A percentile compares a stretch with the other conserved stretches of the same genome.
phyloP scores from a whole-genome alignment of 2,113 vertebrate genomes.

The Carassius carassius region DNA sequence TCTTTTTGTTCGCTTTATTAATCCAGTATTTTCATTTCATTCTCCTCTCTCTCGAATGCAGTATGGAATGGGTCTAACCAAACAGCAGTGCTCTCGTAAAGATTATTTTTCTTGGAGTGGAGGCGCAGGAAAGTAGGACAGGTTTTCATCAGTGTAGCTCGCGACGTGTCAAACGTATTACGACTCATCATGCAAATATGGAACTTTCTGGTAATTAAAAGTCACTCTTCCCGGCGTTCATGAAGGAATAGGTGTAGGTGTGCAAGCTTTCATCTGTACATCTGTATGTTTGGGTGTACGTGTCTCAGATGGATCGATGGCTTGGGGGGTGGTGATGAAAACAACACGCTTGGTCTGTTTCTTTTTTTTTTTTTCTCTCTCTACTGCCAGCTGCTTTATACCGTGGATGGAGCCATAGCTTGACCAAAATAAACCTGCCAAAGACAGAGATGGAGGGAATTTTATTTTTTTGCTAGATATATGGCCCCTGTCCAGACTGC shows the following conservation, averaged over 20 bases:
- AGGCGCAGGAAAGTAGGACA: constrained; percentile 55
- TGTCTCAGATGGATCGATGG: constrained; percentile 40
- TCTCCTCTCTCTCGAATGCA: constrained; percentile 45
- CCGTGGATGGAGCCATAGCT: constrained; percentile 63
- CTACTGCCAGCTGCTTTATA: constrained; percentile 67
- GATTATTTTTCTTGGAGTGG: constrained; percentile 67
- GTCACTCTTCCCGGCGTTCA: constrained; percentile 29
- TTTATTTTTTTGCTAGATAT: constrained; percentile 37
- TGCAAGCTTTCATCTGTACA: constrained; percentile 68
- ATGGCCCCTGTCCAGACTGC: constrained; percentile 72
- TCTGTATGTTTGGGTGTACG: constrained; percentile 52
- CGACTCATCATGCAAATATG: constrained; percentile 45
- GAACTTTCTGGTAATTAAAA: constrained; percentile 55
- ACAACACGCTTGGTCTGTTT: constrained; percentile 62
- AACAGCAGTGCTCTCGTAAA: constrained; percentile 61
- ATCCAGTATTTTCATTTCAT: constrained; percentile 53
- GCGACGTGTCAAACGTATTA: constrained; percentile 47
- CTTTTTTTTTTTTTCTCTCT: constrained; percentile 58
- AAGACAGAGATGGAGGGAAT: constrained; percentile 34
- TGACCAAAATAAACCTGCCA: constrained; percentile 72
- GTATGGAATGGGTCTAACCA: constrained; percentile 60
- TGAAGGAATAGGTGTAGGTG: constrained; percentile 33
- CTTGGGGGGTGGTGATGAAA: constrained; percentile 50
- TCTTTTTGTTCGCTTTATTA: neutral
- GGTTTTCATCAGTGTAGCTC: constrained; percentile 50